Conservation (phyloP, 1,140 invertebrate genomes). For the Amyelois transitella region DNA sequence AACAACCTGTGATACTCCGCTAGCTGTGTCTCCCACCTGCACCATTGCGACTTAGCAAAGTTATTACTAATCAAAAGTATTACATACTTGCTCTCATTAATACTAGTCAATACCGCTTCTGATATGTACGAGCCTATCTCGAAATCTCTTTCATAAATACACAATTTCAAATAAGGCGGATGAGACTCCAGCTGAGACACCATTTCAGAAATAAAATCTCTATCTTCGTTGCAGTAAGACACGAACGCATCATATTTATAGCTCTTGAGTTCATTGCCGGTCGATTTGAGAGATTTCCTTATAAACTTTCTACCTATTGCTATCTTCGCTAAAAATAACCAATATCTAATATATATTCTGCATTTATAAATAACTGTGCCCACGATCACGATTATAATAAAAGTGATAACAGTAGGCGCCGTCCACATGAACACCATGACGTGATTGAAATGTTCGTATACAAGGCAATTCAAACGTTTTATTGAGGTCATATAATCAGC, state of each 20-base stretch:
- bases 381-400: conserved; percentile 32
- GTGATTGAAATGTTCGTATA: conserved; percentile 50
- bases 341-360: conserved; percentile 73
- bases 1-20: conserved; percentile 75
- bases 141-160: conserved; percentile 81
- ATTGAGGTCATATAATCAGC: conserved; percentile 55
- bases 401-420: conserved; percentile 38
- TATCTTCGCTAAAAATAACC: conserved; percentile 72
- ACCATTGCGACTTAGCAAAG: conserved; percentile 81
- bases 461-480: conserved; percentile 37
- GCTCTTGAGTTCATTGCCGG: conserved; percentile 21
- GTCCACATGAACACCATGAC: conserved; percentile 53
- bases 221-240: conserved; percentile 79
- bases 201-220: conserved; percentile 76
- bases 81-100: conserved; percentile 77
- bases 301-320: conserved; percentile 62
- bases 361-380: conserved; percentile 46
- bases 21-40: conserved; percentile 78
- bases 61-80: conserved; percentile 78
- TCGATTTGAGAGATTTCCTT: conserved; percentile 30
- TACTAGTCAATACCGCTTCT: conserved; percentile 76
- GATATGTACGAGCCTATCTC: conserved; percentile 77
- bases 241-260: conserved; percentile 80
- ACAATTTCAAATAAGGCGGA: conserved; percentile 75
- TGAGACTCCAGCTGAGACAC: conserved; percentile 75